A percentile compares a stretch with the other conserved stretches of the same genome.
These are phyloP conservation scores for Saccostrea glomerata DNA, from an alignment of 1,140 invertebrate genomes.

Conservation along the genomic window DNA sequence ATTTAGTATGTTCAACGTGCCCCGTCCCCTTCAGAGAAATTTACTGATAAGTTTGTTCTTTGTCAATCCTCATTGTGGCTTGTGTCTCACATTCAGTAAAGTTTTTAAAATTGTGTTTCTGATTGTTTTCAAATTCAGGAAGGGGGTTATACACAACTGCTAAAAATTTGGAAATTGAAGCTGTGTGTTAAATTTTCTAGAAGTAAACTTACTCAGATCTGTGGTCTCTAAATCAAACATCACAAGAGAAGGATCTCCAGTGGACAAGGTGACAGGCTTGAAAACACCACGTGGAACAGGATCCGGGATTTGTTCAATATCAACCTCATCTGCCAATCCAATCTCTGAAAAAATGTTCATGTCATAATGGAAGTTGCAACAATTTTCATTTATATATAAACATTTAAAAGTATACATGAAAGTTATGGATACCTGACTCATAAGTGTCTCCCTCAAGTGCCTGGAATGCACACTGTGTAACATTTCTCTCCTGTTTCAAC, in stretches of 20 bases:
- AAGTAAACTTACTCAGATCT: constrained; percentile 31
- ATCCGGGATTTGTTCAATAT: constrained; percentile 35
- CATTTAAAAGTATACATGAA: background rate
- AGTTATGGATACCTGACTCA: constrained; percentile 47
- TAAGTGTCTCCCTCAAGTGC: constrained; percentile 48
- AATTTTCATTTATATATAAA: background rate
- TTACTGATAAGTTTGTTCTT: too few relatives aligned
- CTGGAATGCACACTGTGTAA: constrained; percentile 46
- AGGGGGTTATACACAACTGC: too few relatives aligned
- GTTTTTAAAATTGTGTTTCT: background rate
- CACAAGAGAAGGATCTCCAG: constrained; percentile 26
- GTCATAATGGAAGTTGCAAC: background rate
- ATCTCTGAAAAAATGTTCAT: background rate
- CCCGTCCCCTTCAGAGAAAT: too few relatives aligned
- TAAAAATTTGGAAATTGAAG: too few relatives aligned
- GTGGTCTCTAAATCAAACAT: constrained; percentile 42
- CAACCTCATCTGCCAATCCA: constrained; percentile 21
- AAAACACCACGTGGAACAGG: constrained; percentile 30
- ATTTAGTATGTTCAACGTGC: too few relatives aligned
- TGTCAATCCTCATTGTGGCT: too few relatives aligned
- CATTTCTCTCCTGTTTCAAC: constrained; percentile 50
- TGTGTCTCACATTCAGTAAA: background rate
- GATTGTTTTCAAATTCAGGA: background rate
- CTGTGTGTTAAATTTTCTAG: too few relatives aligned
- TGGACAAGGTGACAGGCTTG: background rate